Conservation (phyloP, 2,888 invertebrate genomes). For the Leucophenga maculata region DNA sequence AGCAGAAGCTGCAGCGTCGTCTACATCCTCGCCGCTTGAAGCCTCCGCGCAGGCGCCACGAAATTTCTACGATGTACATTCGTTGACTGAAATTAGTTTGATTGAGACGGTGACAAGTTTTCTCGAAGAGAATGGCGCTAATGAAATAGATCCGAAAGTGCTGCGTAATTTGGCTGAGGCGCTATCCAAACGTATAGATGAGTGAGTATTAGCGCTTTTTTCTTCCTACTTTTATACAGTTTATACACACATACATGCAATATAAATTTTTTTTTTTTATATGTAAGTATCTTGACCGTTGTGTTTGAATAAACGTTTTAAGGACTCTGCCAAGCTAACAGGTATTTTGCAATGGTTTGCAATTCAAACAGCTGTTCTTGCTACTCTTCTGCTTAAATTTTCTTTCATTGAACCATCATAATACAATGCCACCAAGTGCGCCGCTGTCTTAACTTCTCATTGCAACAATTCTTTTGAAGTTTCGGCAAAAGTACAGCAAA, state of each 20-base stretch:
- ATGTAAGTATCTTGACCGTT: background rate
- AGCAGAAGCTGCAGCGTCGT: background rate
- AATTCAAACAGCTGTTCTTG: background rate
- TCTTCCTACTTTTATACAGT: background rate
- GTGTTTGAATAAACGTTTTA: background rate
- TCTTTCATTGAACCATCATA: background rate
- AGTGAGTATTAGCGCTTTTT: conserved; percentile 50
- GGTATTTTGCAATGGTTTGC: no score
- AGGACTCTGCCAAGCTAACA: no score
- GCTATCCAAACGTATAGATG: conserved; percentile 59
- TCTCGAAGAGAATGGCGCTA: conserved; percentile 61
- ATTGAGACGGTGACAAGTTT: conserved; percentile 66
- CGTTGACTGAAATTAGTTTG: conserved; percentile 57
- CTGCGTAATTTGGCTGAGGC: conserved; percentile 61
- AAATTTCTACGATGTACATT: conserved; percentile 42
- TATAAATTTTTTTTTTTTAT: background rate
- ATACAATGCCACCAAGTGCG: background rate
- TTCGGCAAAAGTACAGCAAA: background rate
- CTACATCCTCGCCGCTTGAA: conserved; percentile 31
- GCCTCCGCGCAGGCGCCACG: conserved; percentile 50
- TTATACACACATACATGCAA: background rate
- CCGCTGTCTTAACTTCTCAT: background rate
- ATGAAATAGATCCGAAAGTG: conserved; percentile 56
- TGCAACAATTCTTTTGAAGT: conserved; percentile 24
- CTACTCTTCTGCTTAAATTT: background rate